Evolutionary conservation across 2,113 vertebrate species (phyloP).

Genomic region (Rhizomys pruinosus): DNA sequence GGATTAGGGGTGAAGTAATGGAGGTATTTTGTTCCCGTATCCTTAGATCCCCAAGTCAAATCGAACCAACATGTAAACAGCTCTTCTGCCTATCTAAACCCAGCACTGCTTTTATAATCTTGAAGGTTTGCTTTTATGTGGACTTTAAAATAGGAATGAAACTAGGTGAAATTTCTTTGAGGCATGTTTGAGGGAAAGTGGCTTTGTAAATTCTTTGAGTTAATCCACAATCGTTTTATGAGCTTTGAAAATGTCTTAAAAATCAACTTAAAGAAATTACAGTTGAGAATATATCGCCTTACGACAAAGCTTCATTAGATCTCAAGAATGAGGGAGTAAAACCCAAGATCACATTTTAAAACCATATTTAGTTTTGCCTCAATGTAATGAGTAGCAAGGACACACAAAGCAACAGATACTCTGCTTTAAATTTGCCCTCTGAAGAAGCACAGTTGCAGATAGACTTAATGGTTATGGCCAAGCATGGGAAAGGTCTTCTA

Average conservation of each 20-base stretch:
- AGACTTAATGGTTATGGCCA: background rate
- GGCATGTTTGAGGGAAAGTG: background rate
- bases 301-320: background rate
- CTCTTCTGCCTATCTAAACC: slow-evolving; percentile 36
- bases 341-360: slow-evolving; percentile 25
- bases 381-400: background rate
- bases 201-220: slow-evolving; percentile 20
- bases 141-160: slow-evolving; percentile 56
- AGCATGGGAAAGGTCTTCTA: background rate
- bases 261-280: slow-evolving; percentile 27
- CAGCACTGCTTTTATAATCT: slow-evolving; percentile 24
- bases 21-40: slow-evolving; percentile 53
- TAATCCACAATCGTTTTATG: slow-evolving; percentile 8
- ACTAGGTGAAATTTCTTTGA: slow-evolving; percentile 15
- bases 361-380: slow-evolving; percentile 44
- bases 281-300: background rate
- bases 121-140: slow-evolving; percentile 29
- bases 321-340: slow-evolving; percentile 32
- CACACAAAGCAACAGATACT: background rate
- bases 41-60: slow-evolving; percentile 52
- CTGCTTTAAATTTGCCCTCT: background rate
- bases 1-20: slow-evolving; percentile 64
- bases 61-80: slow-evolving; percentile 50
- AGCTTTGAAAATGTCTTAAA: slow-evolving; percentile 46
- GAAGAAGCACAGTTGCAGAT: background rate